Percentiles rank a stretch among this genome's conserved stretches.
Evolutionary conservation across 1,140 invertebrate genomes (phyloP).

Genomic region (Bombyx mori): DNA sequence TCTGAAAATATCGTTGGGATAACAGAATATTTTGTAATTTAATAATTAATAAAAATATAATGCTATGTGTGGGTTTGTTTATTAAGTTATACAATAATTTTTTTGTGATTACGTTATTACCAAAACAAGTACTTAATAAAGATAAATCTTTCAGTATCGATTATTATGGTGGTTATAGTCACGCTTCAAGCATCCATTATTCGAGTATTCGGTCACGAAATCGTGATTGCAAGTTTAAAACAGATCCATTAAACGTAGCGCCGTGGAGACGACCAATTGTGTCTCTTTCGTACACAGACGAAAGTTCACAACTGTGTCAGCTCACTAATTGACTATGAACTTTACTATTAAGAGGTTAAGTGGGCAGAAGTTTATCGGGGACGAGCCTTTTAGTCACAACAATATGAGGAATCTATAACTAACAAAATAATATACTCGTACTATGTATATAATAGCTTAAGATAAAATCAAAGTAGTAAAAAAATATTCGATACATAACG

Average conservation of each 20-base stretch:
- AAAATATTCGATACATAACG: no score
- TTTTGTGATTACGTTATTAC: no score
- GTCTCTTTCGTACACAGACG: conserved; percentile 39
- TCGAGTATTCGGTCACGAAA: conserved; percentile 18
- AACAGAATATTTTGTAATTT: no score
- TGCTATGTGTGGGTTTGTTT: no score
- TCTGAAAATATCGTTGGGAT: no score
- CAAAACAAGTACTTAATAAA: no score
- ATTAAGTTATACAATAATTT: no score
- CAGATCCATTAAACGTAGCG: conserved; percentile 24
- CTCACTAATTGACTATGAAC: conserved; percentile 54
- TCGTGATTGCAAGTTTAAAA: conserved; percentile 27
- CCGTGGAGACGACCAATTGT: conserved; percentile 33
- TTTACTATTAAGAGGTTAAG: conserved; percentile 57
- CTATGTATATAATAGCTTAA: conserved; percentile 7
- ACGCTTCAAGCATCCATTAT: conserved; percentile 12
- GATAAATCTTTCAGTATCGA: no score
- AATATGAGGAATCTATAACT: conserved; percentile 16
- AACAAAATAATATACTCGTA: conserved; percentile 10
- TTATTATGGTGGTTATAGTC: not conserved
- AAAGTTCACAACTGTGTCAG: conserved; percentile 56
- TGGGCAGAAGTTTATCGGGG: conserved; percentile 35
- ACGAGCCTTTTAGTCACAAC: conserved; percentile 18
- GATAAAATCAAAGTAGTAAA: conserved; percentile 1
- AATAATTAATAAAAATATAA: no score